Conservation (phyloP, 92 coral and sea anemone genomes). For the Blastomussa wellsi region DNA sequence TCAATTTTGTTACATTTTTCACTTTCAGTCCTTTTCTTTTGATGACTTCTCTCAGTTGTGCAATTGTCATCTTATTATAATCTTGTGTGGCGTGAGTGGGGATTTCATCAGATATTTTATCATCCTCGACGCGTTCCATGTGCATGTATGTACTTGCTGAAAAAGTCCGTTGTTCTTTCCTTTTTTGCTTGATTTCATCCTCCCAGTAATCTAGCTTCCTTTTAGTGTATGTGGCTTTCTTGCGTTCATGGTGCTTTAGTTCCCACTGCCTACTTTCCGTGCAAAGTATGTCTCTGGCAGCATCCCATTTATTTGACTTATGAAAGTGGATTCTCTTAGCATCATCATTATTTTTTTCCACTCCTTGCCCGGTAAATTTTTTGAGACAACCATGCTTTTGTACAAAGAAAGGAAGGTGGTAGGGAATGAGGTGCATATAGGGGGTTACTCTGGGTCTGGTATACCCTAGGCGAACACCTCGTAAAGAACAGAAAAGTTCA, state of each 20-base stretch:
- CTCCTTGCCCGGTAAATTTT: slow-evolving; percentile 63
- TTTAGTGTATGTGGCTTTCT: slow-evolving; percentile 45
- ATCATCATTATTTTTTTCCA: slow-evolving; percentile 53
- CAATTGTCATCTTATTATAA: no score
- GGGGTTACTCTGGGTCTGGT: slow-evolving; percentile 52
- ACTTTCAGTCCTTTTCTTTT: no score
- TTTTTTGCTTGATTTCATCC: slow-evolving; percentile 5
- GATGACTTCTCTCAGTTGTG: no score
- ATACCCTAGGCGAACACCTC: slow-evolving; percentile 46
- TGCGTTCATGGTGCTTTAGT: slow-evolving; percentile 46
- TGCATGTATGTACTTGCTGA: no score
- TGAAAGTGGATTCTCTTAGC: slow-evolving; percentile 50
- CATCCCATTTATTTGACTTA: slow-evolving; percentile 68
- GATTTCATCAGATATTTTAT: slow-evolving; percentile 11
- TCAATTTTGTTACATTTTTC: no score
- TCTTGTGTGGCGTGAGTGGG: no score
- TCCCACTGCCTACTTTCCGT: slow-evolving; percentile 54
- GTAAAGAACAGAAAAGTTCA: slow-evolving; percentile 57
- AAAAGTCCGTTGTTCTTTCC: slow-evolving; percentile 2
- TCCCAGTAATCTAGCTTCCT: slow-evolving; percentile 57
- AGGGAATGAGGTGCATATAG: slow-evolving; percentile 58
- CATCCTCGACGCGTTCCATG: no score
- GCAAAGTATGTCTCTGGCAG: slow-evolving; percentile 48
- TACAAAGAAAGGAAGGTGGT: slow-evolving; percentile 53
- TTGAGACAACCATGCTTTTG: slow-evolving; percentile 54